Conservation (phyloP, 2,113 vertebrate genomes). For the Morone chrysops region DNA sequence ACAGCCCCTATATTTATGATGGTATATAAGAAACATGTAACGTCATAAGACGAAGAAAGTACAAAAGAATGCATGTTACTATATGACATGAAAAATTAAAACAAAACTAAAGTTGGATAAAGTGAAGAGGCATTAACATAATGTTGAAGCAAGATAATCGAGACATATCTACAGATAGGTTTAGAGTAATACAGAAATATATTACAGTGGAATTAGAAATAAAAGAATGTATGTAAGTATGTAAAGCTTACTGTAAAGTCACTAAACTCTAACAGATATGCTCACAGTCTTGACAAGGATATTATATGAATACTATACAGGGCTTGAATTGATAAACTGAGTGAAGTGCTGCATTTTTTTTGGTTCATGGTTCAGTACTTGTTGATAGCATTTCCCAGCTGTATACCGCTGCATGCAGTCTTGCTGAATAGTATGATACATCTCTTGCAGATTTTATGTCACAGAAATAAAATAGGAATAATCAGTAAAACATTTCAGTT, state of each 20-base stretch:
- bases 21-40: too few species aligned
- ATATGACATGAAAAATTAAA: too few species aligned
- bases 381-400: conserved; percentile 3
- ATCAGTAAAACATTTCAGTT: neutral
- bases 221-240: neutral
- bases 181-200: neutral
- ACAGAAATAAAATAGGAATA: neutral
- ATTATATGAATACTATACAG: neutral
- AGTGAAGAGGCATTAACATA: neutral
- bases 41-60: neutral
- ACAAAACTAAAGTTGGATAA: too few species aligned
- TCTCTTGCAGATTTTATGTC: neutral
- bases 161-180: too few species aligned
- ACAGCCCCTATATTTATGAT: neutral
- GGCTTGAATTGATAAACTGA: neutral
- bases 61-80: neutral
- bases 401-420: neutral
- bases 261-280: neutral
- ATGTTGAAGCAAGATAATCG: neutral
- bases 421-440: neutral
- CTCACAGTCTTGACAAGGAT: neutral
- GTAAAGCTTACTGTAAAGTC: neutral
- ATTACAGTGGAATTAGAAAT: neutral
- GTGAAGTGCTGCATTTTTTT: neutral
- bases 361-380: neutral